These are phyloP conservation scores for Tachysurus vachellii DNA, from an alignment of 2,113 vertebrate species.

Conservation along the genomic window DNA sequence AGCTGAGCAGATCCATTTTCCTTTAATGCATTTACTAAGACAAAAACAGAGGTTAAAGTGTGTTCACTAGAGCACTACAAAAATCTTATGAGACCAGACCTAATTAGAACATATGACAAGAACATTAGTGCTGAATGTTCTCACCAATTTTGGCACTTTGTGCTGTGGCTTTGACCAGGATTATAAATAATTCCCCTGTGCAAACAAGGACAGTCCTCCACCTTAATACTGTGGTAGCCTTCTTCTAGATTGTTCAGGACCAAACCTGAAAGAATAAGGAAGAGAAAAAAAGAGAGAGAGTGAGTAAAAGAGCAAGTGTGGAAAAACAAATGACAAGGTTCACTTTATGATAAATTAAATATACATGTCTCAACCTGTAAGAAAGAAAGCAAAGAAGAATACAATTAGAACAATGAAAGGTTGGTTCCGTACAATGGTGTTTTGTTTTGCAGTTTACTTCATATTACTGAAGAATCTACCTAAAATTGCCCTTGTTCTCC, in stretches of 20 bases:
- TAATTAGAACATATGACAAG: background rate
- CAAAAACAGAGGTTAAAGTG: background rate
- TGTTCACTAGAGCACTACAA: background rate
- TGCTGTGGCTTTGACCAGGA: constrained; percentile 45
- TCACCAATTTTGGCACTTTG: constrained; percentile 71
- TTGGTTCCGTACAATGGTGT: too few species aligned
- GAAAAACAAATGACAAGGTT: background rate
- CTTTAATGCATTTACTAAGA: constrained; percentile 60
- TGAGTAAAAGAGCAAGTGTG: background rate
- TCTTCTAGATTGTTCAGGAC: constrained; percentile 62
- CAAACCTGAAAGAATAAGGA: constrained; percentile 48
- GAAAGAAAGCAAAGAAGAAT: too few species aligned
- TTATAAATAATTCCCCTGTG: constrained; percentile 54
- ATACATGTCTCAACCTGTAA: too few species aligned
- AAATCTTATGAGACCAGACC: too few species aligned
- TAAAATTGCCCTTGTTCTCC: too few species aligned
- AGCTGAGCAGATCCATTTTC: constrained; percentile 65
- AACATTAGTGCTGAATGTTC: background rate
- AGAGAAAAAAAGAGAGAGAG: background rate
- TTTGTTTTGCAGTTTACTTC: too few species aligned
- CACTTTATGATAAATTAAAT: background rate
- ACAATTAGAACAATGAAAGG: too few species aligned
- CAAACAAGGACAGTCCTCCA: constrained; percentile 62
- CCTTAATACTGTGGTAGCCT: constrained; percentile 51
- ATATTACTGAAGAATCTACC: too few species aligned